Evolutionary conservation across 1,140 invertebrate genomes (phyloP), one percentile per base, ranked within the genome.

Genomic region (Euura lappo): DNA sequence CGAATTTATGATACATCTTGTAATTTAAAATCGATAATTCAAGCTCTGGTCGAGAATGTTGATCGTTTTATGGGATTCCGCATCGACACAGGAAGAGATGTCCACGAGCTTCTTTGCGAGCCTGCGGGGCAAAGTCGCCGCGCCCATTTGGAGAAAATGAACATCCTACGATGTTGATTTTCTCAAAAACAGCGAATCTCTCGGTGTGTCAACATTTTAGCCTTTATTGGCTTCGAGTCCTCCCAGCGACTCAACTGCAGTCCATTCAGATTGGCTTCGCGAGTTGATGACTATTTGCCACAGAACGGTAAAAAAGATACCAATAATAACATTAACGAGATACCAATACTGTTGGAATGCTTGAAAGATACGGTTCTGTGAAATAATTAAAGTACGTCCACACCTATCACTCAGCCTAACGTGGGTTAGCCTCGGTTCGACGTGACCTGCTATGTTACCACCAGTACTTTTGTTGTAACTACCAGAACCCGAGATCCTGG

Each of bases 401-500:
- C 66, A 68, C 66, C 66, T 68, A 68, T 68, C 66, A 68, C 66
- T 68, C 66, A 68, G 66, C 66, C 44, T 68, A 68, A 68, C 44
- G 66, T 44, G 66, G 44, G 28, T 68, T 68, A 28, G 66, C 13
- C 66, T 28, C 66, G 66, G 11, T 11, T 44, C 28, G 44, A 68
- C 66, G 66, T 68, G 66, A 68, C 66, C 66, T 44, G 66, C 51
- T 60, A 60, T 6, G 51, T n/a, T 6, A n/a, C 51, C 5, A 6
- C 28, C 28, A 28, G 28, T 28, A 28, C 28, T 28, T 28, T 0
- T 1, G 28, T 28, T 28, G 28, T 28, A 28, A 28, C 51, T 60
- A 60, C 51, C 10, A 60, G 51, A 11, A 60, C 3, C 2, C 51
- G 51, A 11, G 6, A 60, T 60, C 28, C 28, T 28, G 28, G 28